These are phyloP conservation scores for Mesorhabditis spiculigera DNA, from an alignment of 2,888 invertebrate genomes.

Conservation along the genomic window DNA sequence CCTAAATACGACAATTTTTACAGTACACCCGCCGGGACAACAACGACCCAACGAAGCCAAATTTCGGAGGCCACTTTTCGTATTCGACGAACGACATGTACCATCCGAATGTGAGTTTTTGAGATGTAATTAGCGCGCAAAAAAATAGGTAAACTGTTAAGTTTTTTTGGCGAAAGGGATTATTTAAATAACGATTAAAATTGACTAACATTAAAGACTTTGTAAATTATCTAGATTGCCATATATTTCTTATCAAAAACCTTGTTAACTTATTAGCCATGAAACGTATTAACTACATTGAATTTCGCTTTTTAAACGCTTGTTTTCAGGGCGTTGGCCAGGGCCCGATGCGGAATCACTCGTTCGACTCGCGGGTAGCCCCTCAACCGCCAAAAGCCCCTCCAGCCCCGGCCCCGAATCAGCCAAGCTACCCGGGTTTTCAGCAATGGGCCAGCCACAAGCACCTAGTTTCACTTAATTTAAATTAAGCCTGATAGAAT, in stretches of 20 bases:
- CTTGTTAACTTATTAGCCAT: too few species aligned
- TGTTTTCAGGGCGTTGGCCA: background rate
- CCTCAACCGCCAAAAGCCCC: background rate
- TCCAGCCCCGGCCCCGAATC: background rate
- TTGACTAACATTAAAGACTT: too few species aligned
- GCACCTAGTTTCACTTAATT: background rate
- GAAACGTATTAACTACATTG: too few species aligned
- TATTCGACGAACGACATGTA: slow-evolving; percentile 16
- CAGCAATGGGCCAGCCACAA: background rate
- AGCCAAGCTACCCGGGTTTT: background rate
- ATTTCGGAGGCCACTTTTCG: slow-evolving; percentile 17
- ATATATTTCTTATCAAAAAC: too few species aligned
- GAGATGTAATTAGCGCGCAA: too few species aligned
- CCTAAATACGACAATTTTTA: background rate
- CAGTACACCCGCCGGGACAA: background rate
- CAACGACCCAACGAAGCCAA: background rate
- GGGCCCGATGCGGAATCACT: slow-evolving; percentile 3
- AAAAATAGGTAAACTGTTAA: background rate
- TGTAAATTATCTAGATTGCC: too few species aligned
- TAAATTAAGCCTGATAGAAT: too few species aligned
- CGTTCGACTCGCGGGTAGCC: background rate
- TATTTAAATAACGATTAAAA: too few species aligned
- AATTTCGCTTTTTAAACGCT: too few species aligned
- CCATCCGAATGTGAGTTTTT: slow-evolving; percentile 7
- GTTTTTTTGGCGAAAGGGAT: too few species aligned